Evolutionary conservation across 2,797 vertebrate species (phyloP), one percentile per base, ranked within the genome.

Genomic region (Hirundo rustica): DNA sequence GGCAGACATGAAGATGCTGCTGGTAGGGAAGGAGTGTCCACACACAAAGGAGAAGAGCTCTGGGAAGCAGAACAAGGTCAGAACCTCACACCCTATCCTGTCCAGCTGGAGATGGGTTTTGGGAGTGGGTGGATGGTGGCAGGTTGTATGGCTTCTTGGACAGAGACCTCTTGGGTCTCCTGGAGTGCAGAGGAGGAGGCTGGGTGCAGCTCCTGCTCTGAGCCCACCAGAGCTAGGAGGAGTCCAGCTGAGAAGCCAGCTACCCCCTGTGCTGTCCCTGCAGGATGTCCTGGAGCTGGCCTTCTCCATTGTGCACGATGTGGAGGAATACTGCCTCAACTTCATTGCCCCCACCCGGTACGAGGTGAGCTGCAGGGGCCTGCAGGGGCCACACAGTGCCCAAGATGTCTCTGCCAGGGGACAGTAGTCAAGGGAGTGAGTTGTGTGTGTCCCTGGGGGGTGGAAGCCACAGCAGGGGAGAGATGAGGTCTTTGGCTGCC

Each of bases 11-110:
- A 99, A 99, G 97, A 97, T 97, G 36, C 92, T 99, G 77, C 97
- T 99, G 57, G 98, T 97, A 4, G 99, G 99, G 47, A 99, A 99
- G 95, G 99, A 99, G 92, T 99, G 99, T 89, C 99, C 99, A 4
- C 99, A 99, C 81, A 98, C 99, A 70, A 99, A 99, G 97, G 99
- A 99, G 96, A 99, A 98, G 96, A 98, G 98, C 77, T 98, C 98
- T 1, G 98, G 99, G 95, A 99, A 99, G 93, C 99, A 99, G 97
- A 99, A 99, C 96, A 99, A 99, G 99, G 99, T 99, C 54, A 95
- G 95, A 51, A 70, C 12, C 4, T 58, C 34, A 22, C 15, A 30
- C 14, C 18, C 7, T 3, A 2, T 12, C 12, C 22, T 45, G 50
- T 8, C 3, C 34, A 45, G 23, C 16, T 70, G 38, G 14, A 20